Base-by-base conservation (phyloP, 1,140 invertebrate species). In the Mizuhopecten yessoensis region DNA sequence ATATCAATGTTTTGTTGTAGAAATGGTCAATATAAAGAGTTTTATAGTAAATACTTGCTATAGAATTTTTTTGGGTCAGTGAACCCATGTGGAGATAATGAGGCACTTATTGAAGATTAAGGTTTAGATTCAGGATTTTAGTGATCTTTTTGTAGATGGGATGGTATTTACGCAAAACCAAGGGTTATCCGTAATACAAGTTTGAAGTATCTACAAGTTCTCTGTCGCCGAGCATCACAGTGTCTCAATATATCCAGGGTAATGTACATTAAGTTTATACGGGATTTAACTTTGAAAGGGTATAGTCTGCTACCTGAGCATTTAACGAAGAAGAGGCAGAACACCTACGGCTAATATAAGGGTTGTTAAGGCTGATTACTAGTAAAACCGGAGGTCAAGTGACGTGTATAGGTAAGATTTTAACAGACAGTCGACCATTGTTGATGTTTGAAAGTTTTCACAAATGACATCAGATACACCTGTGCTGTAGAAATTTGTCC, bases 381-480 rank as follows among this genome's bases (percentile, higher is more conserved):
- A 75, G 57, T 75, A 29, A 75, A 75, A 75, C n/a, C 5, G n/a
- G 23, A n/a, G 57, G 57, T 75, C 57, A 75, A 75, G 57, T 75
- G 57, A 75, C 29, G 15, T 75, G n/a, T 75, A 29, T 75, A 75
- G n/a, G 57, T 75, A 29, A 29, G 57, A 5, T 29, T 75, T 75
- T 75, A 23, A 75, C 23, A 75, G 23, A 75, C 57, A 75, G 23
- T 75, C n/a, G 5, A 29, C 57, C n/a, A n/a, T n/a, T 29, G n/a
- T 29, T 75, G n/a, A 75, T 45, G 57, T 75, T 75, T 29, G 57
- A 75, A 75, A 29, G 57, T 75, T 75, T 75, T 75, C n/a, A 75
- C 57, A 29, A 75, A 75, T 75, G n/a, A 75, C 57, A 75, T 29
- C 57, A 75, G 15, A 5, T 75, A 75, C 57, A 75, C 2, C 57